Evolutionary conservation across 2,113 vertebrate species (phyloP).

Genomic region (Brachyhypopomus occidentalis): DNA sequence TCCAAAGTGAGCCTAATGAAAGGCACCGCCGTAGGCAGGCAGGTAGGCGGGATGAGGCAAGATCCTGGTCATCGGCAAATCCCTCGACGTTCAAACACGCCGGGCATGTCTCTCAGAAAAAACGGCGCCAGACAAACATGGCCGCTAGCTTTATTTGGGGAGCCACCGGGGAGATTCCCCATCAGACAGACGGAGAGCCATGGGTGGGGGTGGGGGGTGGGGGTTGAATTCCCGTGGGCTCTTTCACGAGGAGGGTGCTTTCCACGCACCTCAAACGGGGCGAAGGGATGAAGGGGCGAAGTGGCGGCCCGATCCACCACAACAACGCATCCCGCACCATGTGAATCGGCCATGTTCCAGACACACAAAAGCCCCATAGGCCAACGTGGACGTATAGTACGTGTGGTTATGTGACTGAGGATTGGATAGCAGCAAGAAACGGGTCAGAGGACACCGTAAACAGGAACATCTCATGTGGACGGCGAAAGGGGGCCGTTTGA

Average conservation of each 20-base stretch:
- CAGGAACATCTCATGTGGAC: slow-evolving; percentile 34
- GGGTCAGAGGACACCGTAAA: slow-evolving; percentile 36
- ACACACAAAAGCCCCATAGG: background rate
- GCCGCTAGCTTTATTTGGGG: slow-evolving; percentile 23
- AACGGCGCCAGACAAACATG: slow-evolving; percentile 47
- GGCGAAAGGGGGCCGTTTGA: background rate
- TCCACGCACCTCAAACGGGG: background rate
- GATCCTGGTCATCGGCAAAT: background rate
- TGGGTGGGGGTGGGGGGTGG: background rate
- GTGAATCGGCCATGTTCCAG: background rate
- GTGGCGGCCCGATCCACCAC: background rate
- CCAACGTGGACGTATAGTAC: slow-evolving; percentile 3
- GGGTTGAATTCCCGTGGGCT: too few relatives aligned
- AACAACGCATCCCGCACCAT: background rate
- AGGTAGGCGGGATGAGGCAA: slow-evolving; percentile 29
- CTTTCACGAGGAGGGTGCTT: background rate
- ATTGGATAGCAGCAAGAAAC: slow-evolving; percentile 24
- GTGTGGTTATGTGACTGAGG: slow-evolving; percentile 16
- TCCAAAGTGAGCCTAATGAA: slow-evolving; percentile 4
- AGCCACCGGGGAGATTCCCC: slow-evolving; percentile 43
- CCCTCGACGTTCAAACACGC: background rate
- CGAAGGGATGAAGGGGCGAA: too few relatives aligned
- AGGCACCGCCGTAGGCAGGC: background rate
- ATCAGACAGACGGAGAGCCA: slow-evolving; percentile 13
- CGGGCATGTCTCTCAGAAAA: slow-evolving; percentile 35